Conservation (phyloP, 2,797 vertebrate species). For the Mycteria americana region DNA sequence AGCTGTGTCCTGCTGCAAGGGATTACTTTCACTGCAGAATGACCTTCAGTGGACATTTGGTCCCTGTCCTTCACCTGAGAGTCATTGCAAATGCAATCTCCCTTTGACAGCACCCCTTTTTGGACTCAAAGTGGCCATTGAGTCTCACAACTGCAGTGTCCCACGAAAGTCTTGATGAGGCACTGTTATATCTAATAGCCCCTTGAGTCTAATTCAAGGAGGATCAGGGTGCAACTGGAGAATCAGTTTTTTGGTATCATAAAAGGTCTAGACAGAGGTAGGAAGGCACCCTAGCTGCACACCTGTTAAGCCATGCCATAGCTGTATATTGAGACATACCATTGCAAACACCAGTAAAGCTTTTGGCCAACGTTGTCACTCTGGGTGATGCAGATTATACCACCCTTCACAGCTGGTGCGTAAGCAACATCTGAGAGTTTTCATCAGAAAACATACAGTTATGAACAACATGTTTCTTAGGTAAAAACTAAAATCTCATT, state of each 20-base stretch:
- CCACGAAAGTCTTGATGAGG: background rate
- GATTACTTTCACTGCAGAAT: background rate
- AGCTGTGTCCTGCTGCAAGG: background rate
- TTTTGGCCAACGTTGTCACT: background rate
- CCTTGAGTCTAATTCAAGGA: background rate
- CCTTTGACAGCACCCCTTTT: background rate
- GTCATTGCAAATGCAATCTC: background rate
- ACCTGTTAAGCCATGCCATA: background rate
- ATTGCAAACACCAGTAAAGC: background rate
- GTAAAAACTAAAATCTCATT: background rate
- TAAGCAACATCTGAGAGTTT: background rate
- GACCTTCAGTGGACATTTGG: background rate
- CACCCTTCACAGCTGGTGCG: background rate
- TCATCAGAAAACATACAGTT: background rate
- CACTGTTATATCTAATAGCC: background rate
- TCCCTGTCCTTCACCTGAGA: background rate
- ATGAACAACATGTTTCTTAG: accelerated
- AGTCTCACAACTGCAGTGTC: background rate
- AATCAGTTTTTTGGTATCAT: background rate
- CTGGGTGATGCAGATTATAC: accelerated
- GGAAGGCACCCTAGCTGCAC: background rate
- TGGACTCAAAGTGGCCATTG: background rate
- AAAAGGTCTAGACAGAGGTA: background rate
- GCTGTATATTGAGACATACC: background rate
- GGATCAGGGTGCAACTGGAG: background rate